Conservation (phyloP, 1,140 invertebrate species). For the Papilio dardanus region DNA sequence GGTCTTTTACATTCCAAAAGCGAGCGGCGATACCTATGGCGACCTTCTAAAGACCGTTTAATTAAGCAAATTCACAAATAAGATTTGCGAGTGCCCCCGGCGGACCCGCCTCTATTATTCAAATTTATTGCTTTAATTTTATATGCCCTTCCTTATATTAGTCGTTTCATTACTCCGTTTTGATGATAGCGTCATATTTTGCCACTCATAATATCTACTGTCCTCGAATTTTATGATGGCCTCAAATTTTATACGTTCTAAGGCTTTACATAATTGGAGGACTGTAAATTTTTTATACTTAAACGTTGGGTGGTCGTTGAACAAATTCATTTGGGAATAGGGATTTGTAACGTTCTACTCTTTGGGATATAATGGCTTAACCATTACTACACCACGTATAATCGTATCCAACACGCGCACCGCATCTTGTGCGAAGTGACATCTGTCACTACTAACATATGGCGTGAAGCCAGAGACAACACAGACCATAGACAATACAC, state of each 20-base stretch:
- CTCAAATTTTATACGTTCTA: constrained; percentile 40
- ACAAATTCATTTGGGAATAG: neutral
- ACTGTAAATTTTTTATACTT: constrained; percentile 4
- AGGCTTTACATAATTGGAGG: constrained; percentile 37
- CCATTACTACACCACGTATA: too few species aligned
- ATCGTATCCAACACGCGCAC: too few species aligned
- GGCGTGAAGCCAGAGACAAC: too few species aligned
- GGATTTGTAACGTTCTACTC: neutral
- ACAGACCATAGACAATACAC: too few species aligned
- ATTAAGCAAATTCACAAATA: constrained; percentile 64
- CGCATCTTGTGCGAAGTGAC: too few species aligned
- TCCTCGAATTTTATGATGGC: constrained; percentile 31
- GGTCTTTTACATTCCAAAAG: constrained; percentile 42
- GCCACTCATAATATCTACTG: constrained; percentile 30
- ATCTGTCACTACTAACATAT: too few species aligned
- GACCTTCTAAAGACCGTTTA: constrained; percentile 54
- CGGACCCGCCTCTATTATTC: constrained; percentile 55
- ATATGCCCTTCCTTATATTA: constrained; percentile 60
- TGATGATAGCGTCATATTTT: constrained; percentile 53
- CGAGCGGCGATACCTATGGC: constrained; percentile 37
- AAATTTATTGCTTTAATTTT: constrained; percentile 73
- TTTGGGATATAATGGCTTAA: too few species aligned
- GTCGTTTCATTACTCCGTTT: constrained; percentile 53
- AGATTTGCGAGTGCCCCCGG: constrained; percentile 50
- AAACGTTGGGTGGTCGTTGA: constrained; percentile 3